These are phyloP conservation scores for Hypomesus transpacificus DNA, from an alignment of 2,113 vertebrate species.

Conservation along the genomic window DNA sequence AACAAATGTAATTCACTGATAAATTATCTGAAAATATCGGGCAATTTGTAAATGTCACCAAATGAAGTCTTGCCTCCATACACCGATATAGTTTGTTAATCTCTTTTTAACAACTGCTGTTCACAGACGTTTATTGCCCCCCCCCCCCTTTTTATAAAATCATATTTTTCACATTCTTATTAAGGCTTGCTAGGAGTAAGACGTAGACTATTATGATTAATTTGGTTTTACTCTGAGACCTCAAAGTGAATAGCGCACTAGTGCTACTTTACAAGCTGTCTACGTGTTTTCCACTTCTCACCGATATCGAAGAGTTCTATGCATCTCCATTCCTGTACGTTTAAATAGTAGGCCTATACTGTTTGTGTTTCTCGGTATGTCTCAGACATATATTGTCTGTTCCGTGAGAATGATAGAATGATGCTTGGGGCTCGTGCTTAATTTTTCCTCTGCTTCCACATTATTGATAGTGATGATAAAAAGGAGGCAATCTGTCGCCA, in stretches of 20 bases:
- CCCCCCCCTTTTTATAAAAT: background rate
- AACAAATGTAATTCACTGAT: slow-evolving; percentile 26
- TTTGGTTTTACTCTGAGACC: no score
- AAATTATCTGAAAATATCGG: slow-evolving; percentile 26
- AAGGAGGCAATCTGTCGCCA: slow-evolving; percentile 56
- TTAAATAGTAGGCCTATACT: background rate
- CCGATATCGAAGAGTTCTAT: background rate
- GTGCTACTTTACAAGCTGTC: no score
- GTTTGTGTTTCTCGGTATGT: slow-evolving; percentile 11
- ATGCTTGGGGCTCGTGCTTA: slow-evolving; percentile 25
- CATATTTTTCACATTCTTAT: background rate
- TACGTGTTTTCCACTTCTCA: no score
- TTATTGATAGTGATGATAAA: slow-evolving; percentile 65
- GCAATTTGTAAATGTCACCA: background rate
- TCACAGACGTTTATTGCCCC: background rate
- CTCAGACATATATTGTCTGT: slow-evolving; percentile 28
- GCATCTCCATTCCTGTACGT: background rate
- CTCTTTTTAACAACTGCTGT: background rate
- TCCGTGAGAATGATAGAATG: slow-evolving; percentile 11
- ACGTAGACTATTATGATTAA: no score
- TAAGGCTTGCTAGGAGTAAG: no score
- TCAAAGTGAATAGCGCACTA: no score
- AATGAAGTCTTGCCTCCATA: background rate
- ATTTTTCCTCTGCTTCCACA: slow-evolving; percentile 25
- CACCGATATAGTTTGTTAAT: background rate